Conservation (phyloP, 2,888 invertebrate genomes). For the Acrocyrtus sp. region DNA sequence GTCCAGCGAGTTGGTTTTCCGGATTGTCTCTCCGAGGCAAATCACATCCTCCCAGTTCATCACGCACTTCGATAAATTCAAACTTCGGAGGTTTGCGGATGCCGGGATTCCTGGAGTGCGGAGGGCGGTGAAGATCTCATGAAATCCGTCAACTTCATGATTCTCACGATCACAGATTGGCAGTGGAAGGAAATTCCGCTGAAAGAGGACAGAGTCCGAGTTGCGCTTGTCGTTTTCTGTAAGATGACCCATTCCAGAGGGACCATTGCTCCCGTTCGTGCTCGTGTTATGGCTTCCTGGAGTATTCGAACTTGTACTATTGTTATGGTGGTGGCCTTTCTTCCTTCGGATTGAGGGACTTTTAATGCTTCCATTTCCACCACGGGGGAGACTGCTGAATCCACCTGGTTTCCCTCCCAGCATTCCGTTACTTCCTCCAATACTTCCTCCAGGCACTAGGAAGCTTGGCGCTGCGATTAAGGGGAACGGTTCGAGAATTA, state of each 20-base stretch:
- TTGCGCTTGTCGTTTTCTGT: constrained; percentile 68
- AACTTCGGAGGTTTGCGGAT: constrained; percentile 69
- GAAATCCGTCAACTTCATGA: constrained; percentile 66
- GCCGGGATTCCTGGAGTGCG: constrained; percentile 66
- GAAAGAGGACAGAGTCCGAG: constrained; percentile 71
- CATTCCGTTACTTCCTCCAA: background rate
- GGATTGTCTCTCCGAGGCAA: constrained; percentile 70
- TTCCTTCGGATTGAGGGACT: constrained; percentile 60
- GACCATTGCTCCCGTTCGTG: constrained; percentile 63
- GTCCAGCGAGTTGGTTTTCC: constrained; percentile 69
- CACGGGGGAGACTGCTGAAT: constrained; percentile 56
- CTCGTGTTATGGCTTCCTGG: constrained; percentile 68
- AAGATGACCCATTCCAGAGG: constrained; percentile 6
- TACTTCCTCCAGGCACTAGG: constrained; percentile 7
- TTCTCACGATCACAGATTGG: constrained; percentile 68
- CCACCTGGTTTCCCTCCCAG: constrained; percentile 26
- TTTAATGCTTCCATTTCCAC: constrained; percentile 55
- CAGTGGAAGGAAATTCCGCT: constrained; percentile 69
- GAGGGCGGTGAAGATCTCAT: constrained; percentile 68
- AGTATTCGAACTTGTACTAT: constrained; percentile 66
- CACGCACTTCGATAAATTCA: constrained; percentile 72
- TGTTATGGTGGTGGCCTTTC: constrained; percentile 42
- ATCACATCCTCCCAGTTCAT: constrained; percentile 66
- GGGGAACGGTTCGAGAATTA: constrained; percentile 60
- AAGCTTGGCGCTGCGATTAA: constrained; percentile 49